Evolutionary conservation across 2,797 vertebrate species (phyloP).

Genomic region (Carduelis carduelis): DNA sequence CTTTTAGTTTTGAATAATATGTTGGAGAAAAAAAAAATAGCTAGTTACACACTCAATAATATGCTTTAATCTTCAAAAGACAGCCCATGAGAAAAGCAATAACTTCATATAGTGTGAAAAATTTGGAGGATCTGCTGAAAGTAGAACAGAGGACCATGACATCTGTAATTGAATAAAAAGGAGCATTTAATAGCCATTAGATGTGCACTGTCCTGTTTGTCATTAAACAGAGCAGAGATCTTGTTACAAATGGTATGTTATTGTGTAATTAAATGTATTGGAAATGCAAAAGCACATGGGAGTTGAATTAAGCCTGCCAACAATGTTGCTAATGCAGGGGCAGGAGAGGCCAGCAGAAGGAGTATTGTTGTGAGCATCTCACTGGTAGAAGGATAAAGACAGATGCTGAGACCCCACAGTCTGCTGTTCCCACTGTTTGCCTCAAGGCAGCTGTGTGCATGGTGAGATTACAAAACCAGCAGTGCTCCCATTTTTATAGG

Average conservation of each 20-base stretch:
- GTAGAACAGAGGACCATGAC: background rate
- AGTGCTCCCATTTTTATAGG: background rate
- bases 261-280: conserved; percentile 37
- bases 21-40: background rate
- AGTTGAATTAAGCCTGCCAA: background rate
- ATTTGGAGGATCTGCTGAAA: conserved; percentile 10
- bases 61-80: background rate
- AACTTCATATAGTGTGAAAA: background rate
- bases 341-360: background rate
- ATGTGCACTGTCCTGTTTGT: background rate
- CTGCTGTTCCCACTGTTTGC: background rate
- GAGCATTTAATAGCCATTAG: conserved; percentile 13
- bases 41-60: background rate
- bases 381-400: background rate
- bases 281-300: background rate
- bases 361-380: background rate
- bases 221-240: conserved; percentile 27
- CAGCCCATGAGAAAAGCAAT: background rate
- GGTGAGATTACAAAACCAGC: background rate
- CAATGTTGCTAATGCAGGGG: background rate
- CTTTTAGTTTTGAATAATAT: background rate
- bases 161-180: conserved; percentile 16
- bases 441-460: background rate
- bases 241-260: conserved; percentile 2
- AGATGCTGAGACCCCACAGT: background rate